Base-by-base conservation (phyloP, 2,888 invertebrate genomes). In the Protula sp. region DNA sequence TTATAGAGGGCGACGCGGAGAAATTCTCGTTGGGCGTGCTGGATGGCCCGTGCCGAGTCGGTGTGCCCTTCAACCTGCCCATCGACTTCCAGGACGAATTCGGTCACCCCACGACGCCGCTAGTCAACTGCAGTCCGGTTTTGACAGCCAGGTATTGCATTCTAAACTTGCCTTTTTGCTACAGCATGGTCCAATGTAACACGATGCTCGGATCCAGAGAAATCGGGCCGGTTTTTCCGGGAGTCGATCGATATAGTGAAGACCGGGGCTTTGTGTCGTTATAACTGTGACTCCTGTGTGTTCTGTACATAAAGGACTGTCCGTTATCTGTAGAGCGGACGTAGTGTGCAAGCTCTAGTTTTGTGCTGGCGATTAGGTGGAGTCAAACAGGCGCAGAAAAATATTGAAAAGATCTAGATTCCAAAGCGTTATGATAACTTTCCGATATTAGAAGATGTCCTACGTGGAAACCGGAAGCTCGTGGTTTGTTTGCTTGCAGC, bases 11-110 rank as follows among this genome's bases (percentile, higher is more conserved):
- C 22, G 78, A 74, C 28, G 73, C 79, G 26, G 74, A 76, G 58
- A 74, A 72, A 60, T 80, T 80, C 66, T 72, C 74, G 0, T 74
- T 80, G 14, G 79, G 79, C 5, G 54, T 77, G 47, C 60, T 80
- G 55, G 78, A 79, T 53, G 79, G 79, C 1, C 79, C 79, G n/a
- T 79, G 78, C 67, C 67, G 76, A 47, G 71, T 80, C 3, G 79
- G 78, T 5, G 66, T 72, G 19, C 76, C 80, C 2, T 80, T 80
- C 65, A 72, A 72, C 58, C 77, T 80, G 47, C 79, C 79, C 0
- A 69, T 80, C 26, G 79, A 78, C 61, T 76, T 80, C 59, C 74
- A 75, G 57, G 80, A 80, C 63, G 72, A 71, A 51, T 79, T 71
- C 67, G 74, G 74, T 47, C 73, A 80, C 60, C 68, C 72, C 0